A percentile compares a stretch with the other conserved stretches of the same genome.
phyloP scores from a whole-genome alignment of 1,140 invertebrate genomes.

The Microplitis mediator region DNA sequence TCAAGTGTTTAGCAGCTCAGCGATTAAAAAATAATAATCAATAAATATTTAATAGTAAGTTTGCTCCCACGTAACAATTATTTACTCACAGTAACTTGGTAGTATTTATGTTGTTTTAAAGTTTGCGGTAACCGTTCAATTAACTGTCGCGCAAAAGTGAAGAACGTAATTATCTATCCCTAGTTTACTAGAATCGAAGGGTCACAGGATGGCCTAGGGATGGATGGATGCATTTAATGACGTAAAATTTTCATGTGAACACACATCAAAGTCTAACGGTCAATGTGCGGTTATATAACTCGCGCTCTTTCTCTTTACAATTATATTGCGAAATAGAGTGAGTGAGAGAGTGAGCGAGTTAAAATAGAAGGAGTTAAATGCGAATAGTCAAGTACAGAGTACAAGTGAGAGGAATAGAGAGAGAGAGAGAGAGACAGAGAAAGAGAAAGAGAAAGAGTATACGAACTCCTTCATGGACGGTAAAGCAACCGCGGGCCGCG shows the following conservation, averaged over 20 bases:
- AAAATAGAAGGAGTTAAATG: neutral
- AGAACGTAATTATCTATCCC: too few relatives aligned
- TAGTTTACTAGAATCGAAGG: too few relatives aligned
- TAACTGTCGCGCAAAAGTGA: too few relatives aligned
- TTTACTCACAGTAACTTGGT: neutral
- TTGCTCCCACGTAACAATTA: too few relatives aligned
- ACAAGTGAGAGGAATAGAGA: conserved; percentile 14
- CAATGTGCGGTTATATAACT: too few relatives aligned
- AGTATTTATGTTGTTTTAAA: neutral
- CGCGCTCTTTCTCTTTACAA: neutral
- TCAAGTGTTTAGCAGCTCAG: too few relatives aligned
- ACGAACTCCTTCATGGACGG: conserved; percentile 52
- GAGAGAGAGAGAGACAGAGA: neutral
- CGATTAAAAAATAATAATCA: too few relatives aligned
- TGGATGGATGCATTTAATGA: too few relatives aligned
- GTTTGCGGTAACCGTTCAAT: neutral
- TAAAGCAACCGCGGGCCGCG: conserved; percentile 58
- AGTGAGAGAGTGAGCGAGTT: neutral
- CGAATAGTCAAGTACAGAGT: neutral
- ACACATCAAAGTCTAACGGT: too few relatives aligned
- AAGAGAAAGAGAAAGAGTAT: conserved; percentile 7
- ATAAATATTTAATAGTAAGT: neutral
- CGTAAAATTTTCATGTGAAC: too few relatives aligned
- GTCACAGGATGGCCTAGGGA: too few relatives aligned
- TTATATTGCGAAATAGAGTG: neutral